Conservation (phyloP, 1,140 invertebrate genomes). For the Neodiprion lecontei region DNA sequence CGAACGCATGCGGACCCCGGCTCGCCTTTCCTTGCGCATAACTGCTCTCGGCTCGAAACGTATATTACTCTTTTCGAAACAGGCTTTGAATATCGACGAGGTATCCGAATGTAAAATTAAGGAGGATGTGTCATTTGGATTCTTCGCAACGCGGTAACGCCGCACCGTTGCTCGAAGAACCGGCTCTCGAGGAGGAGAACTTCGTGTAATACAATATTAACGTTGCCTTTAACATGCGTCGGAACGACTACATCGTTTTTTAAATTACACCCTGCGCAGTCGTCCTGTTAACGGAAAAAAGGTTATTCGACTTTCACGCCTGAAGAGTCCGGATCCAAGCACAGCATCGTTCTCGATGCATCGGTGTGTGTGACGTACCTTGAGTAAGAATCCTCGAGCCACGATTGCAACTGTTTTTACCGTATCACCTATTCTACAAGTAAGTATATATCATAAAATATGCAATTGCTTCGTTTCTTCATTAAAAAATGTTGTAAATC, state of each 20-base stretch:
- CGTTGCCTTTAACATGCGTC: constrained; percentile 1
- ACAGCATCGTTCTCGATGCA: neutral
- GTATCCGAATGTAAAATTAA: neutral
- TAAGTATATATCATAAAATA: neutral
- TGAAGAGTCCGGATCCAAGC: neutral
- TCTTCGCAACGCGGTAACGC: too few species aligned
- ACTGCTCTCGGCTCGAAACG: neutral
- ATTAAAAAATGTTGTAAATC: neutral
- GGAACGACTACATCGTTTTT: neutral
- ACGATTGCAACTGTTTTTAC: constrained; percentile 7
- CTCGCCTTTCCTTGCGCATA: neutral
- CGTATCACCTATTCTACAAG: neutral
- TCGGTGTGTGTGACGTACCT: too few species aligned
- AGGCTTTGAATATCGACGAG: neutral
- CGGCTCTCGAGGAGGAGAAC: neutral
- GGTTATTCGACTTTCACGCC: neutral
- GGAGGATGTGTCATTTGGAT: neutral
- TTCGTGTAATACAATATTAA: neutral
- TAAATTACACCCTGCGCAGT: constrained; percentile 1
- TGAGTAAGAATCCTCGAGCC: neutral
- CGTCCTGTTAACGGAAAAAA: neutral
- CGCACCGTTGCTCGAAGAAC: neutral
- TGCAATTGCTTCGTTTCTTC: neutral
- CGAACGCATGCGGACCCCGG: too few species aligned
- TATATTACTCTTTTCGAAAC: neutral